Evolutionary conservation across 1,140 invertebrate species (phyloP).

Genomic region (Leptinotarsa defecta): DNA sequence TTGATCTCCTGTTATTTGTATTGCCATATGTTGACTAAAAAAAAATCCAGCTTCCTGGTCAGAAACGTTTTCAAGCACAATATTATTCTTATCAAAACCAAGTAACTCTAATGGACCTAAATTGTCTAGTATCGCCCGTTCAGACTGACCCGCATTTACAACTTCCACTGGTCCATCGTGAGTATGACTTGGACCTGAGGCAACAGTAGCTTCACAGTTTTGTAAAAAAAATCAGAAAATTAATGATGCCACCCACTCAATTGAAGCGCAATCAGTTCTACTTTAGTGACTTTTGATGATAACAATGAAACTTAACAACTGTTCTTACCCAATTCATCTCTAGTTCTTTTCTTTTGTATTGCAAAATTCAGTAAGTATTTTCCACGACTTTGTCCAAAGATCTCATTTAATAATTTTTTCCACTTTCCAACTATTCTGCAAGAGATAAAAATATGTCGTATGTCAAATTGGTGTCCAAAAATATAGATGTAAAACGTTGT

Average conservation of each 20-base stretch:
- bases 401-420: too few relatives aligned
- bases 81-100: not conserved
- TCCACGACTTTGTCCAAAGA: too few relatives aligned
- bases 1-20: not conserved
- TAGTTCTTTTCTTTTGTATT: too few relatives aligned
- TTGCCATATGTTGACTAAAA: not conserved
- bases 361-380: too few relatives aligned
- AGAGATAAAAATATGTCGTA: too few relatives aligned
- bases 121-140: not conserved
- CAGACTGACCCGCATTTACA: constrained; percentile 1
- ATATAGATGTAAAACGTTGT: not conserved
- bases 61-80: not conserved
- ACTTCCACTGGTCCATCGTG: constrained; percentile 14
- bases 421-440: too few relatives aligned
- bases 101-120: too few relatives aligned
- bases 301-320: constrained; percentile 19
- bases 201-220: constrained; percentile 17
- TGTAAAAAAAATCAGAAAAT: constrained; percentile 9
- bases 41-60: not conserved
- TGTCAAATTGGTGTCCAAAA: too few relatives aligned
- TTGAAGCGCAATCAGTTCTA: not conserved
- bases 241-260: not conserved
- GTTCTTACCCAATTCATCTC: not conserved
- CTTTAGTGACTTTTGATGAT: constrained; percentile 12
- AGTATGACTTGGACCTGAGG: not conserved